Base-by-base conservation (phyloP, 2,888 invertebrate genomes). In the Acanthosepion lycidas region DNA sequence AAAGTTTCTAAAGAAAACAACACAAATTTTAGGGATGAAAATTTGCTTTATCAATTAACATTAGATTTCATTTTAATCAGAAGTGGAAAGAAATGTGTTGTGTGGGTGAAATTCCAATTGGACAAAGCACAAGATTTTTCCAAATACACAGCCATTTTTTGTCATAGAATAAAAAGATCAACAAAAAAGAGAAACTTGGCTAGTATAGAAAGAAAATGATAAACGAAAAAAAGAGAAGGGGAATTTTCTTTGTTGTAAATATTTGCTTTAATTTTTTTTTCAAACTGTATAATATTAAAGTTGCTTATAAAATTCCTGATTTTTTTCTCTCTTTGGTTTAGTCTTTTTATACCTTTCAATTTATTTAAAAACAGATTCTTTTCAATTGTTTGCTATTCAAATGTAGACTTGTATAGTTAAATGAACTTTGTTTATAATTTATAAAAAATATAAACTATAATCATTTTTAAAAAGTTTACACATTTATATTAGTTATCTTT, bases 21-120 rank as follows among this genome's bases (percentile, higher is more conserved):
- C 28, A 78, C 78, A 78, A 78, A 78, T n/a, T 78, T 78, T 78
- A 78, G 33, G n/a, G 78, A 78, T 78, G n/a, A 78, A 78, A 78
- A n/a, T 78, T 78, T 78, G 78, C 12, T 78, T 78, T 78, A 78
- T 78, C 78, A 78, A 78, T 78, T 78, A 78, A 59, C 42, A 42
- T 59, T 59, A 78, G n/a, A 78, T n/a, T 78, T 78, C 78, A 78
- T 78, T 33, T n/a, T n/a, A 78, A 59, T 59, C 59, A 59, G 59
- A 78, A 78, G 18, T 15, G 5, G n/a, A n/a, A 78, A n/a, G n/a
- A 78, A 78, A 33, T 78, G 12, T 78, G 33, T 78, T 78, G 78
- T 78, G 78, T 33, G 23, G n/a, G 78, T 78, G 78, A 28, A 78
- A 78, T n/a, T 78, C n/a, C 78, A n/a, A 18, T 28, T 78, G 78